Evolutionary conservation across 2,113 vertebrate genomes (phyloP).

Genomic region (Panurus biarmicus): DNA sequence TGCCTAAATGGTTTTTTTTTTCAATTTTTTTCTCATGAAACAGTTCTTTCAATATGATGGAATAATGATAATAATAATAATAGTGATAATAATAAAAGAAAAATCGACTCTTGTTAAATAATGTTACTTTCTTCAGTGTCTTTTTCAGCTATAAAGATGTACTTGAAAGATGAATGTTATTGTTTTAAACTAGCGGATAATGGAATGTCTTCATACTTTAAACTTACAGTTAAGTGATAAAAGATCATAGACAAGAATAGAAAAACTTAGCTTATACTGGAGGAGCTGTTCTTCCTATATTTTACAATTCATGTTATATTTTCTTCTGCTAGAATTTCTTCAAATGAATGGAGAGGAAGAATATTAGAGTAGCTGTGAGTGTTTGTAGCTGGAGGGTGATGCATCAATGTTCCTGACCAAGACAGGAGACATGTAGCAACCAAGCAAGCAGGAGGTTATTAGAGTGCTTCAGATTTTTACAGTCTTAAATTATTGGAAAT

Average conservation of each 20-base stretch:
- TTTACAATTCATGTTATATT: neutral
- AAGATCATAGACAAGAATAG: neutral
- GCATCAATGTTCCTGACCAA: rapidly evolving
- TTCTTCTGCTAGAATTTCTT: neutral
- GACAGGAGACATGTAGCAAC: neutral
- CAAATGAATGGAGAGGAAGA: neutral
- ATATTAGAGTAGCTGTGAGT: neutral
- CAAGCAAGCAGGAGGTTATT: neutral
- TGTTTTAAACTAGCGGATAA: neutral
- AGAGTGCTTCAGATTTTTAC: neutral
- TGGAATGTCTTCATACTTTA: neutral
- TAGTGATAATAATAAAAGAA: neutral
- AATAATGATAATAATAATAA: neutral
- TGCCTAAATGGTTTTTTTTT: neutral
- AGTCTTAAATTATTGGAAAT: neutral
- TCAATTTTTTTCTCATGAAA: neutral
- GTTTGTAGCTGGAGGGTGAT: neutral
- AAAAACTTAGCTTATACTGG: neutral
- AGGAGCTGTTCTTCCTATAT: neutral
- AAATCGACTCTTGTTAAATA: neutral
- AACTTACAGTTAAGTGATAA: neutral
- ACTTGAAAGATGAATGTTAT: neutral
- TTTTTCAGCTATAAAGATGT: neutral
- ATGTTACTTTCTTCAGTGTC: neutral
- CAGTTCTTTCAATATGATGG: neutral